Base-by-base conservation (phyloP, 2,113 vertebrate genomes). In the Prolemur simus region DNA sequence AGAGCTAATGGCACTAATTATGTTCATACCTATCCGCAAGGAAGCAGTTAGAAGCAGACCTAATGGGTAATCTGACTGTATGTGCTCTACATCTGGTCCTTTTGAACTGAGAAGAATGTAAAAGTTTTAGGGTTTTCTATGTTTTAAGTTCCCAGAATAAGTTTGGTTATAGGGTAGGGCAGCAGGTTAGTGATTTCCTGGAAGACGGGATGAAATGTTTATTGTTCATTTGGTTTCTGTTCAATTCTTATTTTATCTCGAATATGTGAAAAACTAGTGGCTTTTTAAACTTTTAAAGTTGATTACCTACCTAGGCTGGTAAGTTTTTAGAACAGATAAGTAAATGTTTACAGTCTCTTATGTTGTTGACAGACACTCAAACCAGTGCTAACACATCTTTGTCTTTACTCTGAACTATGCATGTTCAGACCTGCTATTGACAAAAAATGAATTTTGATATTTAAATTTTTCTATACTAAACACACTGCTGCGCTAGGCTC, bases 391-490 rank as follows among this genome's bases (percentile, higher is more conserved):
- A 89, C 60, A 85, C 14, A 91, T 71, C 66, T 92, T 97, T 94
- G 47, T 83, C 84, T 94, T 69, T 91, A 80, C 23, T 93, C 63
- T 89, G 66, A 95, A 94, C 23, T n/a, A 23, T 52, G 6, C 17
- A 58, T 71, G 86, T 85, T 76, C 34, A 95, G 49, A 86, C 39
- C 45, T 93, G 69, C 82, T 90, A 94, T 9, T 94, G 76, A 97
- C 39, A 47, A 89, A 56, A 94, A 93, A 94, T 69, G 18, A 12
- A 81, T 69, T 95, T 89, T 89, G 81, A 83, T 86, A 96, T 76
- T 52, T 96, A 66, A 54, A 88, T 83, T 95, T 83, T 96, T 96
- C 81, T 91, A 96, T 92, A 93, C 68, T 47, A 97, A 97, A 94
- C 69, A 96, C 5, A 86, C 20, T 86, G 47, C 29, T 91, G 66